Evolutionary conservation across 1,140 invertebrate genomes (phyloP).

Genomic region (Acyrthosiphon pisum): DNA sequence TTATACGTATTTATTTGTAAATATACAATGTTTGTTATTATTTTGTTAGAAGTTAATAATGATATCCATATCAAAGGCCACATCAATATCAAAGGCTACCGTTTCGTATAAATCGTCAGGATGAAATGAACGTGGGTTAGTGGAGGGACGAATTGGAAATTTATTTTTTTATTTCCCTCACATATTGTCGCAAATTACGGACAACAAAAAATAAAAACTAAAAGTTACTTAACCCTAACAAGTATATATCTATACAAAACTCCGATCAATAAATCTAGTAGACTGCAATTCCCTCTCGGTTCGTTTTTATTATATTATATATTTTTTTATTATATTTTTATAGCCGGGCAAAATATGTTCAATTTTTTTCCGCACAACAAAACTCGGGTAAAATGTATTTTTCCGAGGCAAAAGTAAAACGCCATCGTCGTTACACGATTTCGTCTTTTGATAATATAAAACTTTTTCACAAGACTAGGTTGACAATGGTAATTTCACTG

Average conservation of each 20-base stretch:
- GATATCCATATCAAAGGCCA: background rate
- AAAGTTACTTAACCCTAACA: slow-evolving; percentile 40
- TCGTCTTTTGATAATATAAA: slow-evolving; percentile 44
- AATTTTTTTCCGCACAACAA: slow-evolving; percentile 43
- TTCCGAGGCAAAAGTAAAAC: slow-evolving; percentile 11
- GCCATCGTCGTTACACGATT: slow-evolving; percentile 35
- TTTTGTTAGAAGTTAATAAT: background rate
- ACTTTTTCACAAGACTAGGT: slow-evolving; percentile 42
- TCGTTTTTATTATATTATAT: slow-evolving; percentile 48
- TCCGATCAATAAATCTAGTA: slow-evolving; percentile 49
- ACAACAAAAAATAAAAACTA: slow-evolving; percentile 10
- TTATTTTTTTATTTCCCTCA: slow-evolving; percentile 49
- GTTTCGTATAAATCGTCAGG: background rate
- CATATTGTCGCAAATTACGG: slow-evolving; percentile 46
- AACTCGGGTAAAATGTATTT: slow-evolving; percentile 26
- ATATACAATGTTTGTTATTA: background rate
- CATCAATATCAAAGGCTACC: background rate
- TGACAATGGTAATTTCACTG: slow-evolving; percentile 32
- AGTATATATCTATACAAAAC: slow-evolving; percentile 8
- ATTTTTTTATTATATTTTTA: slow-evolving; percentile 51
- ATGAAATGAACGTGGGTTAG: background rate
- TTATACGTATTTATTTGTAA: background rate
- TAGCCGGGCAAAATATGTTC: slow-evolving; percentile 44
- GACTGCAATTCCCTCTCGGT: background rate
- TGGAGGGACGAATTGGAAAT: background rate